phyloP scores from a whole-genome alignment of 2,797 vertebrate genomes.

The Gallinago stenura region DNA sequence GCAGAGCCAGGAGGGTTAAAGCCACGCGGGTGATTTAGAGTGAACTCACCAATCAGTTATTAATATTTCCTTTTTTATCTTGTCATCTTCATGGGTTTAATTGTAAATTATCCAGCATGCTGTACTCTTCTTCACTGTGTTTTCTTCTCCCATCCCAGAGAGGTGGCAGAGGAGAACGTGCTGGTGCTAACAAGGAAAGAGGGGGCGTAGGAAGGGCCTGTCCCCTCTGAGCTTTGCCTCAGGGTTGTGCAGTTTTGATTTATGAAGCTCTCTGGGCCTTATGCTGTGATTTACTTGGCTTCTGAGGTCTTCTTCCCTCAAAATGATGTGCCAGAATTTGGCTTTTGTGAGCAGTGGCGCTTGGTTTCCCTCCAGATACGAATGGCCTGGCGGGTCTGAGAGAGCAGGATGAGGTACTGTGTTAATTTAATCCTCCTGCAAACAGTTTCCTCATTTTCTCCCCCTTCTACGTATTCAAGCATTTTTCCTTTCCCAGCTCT shows the following conservation, averaged over 20 bases:
- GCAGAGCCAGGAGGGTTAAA: not conserved
- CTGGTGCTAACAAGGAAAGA: not conserved
- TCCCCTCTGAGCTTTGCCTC: not conserved
- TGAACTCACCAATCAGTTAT: not conserved
- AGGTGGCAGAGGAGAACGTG: not conserved
- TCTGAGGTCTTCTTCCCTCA: not conserved
- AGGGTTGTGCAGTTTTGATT: not conserved
- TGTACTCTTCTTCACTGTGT: not conserved
- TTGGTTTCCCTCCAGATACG: not conserved
- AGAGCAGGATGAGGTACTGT: not conserved
- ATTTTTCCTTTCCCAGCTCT: conserved; percentile 2
- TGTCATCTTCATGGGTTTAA: not conserved
- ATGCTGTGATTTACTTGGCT: not conserved
- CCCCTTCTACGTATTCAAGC: not conserved
- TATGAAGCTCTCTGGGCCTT: not conserved
- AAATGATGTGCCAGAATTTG: not conserved
- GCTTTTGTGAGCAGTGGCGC: not conserved
- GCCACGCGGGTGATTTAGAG: not conserved
- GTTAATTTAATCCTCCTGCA: not conserved
- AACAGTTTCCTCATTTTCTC: not conserved
- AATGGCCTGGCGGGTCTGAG: not conserved
- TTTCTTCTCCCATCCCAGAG: not conserved
- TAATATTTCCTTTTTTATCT: conserved; percentile 17
- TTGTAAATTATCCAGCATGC: not conserved
- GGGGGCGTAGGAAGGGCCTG: not conserved